These are phyloP conservation scores for Melierax canorus DNA, from an alignment of 2,113 vertebrate species.

Conservation along the genomic window DNA sequence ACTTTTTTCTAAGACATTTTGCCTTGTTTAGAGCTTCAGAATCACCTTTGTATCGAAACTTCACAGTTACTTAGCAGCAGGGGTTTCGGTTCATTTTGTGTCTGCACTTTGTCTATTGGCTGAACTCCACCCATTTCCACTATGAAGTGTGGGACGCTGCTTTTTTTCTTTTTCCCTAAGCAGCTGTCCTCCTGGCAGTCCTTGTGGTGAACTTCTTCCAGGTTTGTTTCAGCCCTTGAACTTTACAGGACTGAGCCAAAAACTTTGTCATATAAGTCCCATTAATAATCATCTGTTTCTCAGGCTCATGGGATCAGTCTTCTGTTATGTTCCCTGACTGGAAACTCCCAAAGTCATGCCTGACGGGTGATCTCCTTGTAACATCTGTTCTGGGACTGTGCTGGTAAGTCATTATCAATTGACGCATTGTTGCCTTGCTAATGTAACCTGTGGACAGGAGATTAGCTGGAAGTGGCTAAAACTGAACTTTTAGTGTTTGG, in stretches of 20 bases:
- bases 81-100: not conserved
- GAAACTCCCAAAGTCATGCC: not conserved
- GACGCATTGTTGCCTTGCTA: not conserved
- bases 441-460: not conserved
- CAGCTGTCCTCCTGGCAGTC: conserved; percentile 42
- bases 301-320: not conserved
- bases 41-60: not conserved
- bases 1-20: not conserved
- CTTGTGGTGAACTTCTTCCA: not conserved
- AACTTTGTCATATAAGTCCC: not conserved
- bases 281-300: conserved; percentile 21
- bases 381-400: not conserved
- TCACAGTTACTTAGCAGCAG: not conserved
- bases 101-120: not conserved
- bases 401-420: not conserved
- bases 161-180: not conserved
- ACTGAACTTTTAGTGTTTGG: not conserved
- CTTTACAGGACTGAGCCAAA: conserved; percentile 1
- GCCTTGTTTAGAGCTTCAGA: not conserved
- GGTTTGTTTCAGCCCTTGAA: not conserved
- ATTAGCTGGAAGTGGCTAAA: not conserved
- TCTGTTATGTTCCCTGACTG: not conserved
- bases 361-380: not conserved
- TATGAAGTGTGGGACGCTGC: not conserved
- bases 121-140: conserved; percentile 6